Evolutionary conservation across 2,797 vertebrate species (phyloP).

Genomic region (Alauda arvensis): DNA sequence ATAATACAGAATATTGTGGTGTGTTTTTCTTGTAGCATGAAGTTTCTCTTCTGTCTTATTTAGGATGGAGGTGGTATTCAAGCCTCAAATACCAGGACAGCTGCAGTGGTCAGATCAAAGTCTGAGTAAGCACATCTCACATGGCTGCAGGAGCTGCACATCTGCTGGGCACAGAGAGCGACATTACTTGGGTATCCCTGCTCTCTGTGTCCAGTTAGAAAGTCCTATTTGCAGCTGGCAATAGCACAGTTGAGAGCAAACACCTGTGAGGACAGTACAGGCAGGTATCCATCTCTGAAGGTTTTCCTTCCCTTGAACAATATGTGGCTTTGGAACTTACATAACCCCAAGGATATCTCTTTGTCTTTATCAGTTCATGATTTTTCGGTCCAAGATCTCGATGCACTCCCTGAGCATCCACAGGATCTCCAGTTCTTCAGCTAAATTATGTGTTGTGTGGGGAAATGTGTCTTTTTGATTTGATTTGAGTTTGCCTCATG

Average conservation of each 20-base stretch:
- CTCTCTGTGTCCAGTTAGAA: not conserved
- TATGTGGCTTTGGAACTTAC: not conserved
- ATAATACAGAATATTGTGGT: not conserved
- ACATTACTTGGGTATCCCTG: not conserved
- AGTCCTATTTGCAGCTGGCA: not conserved
- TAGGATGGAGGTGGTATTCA: not conserved
- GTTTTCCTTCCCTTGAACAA: not conserved
- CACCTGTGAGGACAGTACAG: not conserved
- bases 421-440: not conserved
- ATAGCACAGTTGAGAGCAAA: accelerated
- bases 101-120: not conserved
- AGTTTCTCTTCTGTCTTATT: not conserved
- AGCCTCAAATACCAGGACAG: not conserved
- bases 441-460: not conserved
- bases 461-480: not conserved
- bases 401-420: not conserved
- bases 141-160: not conserved
- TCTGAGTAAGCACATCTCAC: not conserved
- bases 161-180: not conserved
- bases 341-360: not conserved
- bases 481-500: not conserved
- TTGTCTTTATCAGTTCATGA: not conserved
- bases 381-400: not conserved
- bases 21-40: not conserved
- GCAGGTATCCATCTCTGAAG: not conserved